These are phyloP conservation scores for Rhabditoides inermis DNA, from an alignment of 2,888 invertebrate species.

Conservation along the genomic window DNA sequence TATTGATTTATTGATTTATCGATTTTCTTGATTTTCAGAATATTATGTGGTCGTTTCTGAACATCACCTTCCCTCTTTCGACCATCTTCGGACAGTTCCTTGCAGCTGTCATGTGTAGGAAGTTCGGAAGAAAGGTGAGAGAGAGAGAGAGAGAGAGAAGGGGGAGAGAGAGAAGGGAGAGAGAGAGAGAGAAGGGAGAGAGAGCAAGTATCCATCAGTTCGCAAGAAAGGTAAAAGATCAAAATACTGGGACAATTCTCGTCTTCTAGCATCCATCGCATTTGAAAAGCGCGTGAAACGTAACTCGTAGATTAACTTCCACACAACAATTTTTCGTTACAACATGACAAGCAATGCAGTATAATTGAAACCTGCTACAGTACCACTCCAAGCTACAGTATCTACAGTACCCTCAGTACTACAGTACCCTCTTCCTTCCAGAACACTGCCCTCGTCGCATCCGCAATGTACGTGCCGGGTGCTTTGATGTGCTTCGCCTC, in stretches of 20 bases:
- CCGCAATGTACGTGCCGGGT: constrained; percentile 13
- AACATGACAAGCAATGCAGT: too few species aligned
- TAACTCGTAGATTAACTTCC: too few species aligned
- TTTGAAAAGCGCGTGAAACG: not conserved
- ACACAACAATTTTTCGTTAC: too few species aligned
- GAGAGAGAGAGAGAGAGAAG: too few species aligned
- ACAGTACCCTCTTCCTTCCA: too few species aligned
- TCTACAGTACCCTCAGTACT: too few species aligned
- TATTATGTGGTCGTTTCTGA: constrained; percentile 18
- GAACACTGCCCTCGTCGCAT: constrained; percentile 13
- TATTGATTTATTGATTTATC: not conserved
- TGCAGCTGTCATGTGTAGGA: constrained; percentile 18
- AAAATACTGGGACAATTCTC: not conserved
- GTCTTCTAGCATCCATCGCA: not conserved
- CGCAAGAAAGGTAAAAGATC: not conserved
- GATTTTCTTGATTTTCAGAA: constrained; percentile 9
- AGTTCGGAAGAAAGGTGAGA: too few species aligned
- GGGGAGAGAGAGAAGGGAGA: too few species aligned
- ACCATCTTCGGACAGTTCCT: constrained; percentile 26
- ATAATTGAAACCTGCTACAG: too few species aligned
- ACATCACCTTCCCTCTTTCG: constrained; percentile 20
- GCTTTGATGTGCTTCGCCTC: constrained; percentile 11
- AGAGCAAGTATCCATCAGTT: not conserved
- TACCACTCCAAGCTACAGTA: too few species aligned
- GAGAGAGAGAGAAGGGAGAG: too few species aligned